A percentile compares a stretch with the other conserved stretches of the same genome.
Evolutionary conservation across 2,888 invertebrate species (phyloP).

Genomic region (Drosophila antonietae): DNA sequence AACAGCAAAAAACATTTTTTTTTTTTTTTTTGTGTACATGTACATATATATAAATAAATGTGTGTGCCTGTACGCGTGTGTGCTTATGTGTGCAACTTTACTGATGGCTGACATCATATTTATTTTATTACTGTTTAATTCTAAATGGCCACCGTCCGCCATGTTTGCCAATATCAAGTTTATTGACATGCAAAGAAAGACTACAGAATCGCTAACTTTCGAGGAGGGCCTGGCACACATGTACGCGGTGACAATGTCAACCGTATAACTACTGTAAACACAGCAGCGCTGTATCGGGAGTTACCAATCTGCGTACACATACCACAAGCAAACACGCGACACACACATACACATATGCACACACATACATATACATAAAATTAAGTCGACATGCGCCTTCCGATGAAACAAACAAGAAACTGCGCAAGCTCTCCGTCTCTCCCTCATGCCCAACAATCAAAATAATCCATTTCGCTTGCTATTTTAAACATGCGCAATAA

Average conservation of each 20-base stretch:
- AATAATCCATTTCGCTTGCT: slow-evolving; percentile 73
- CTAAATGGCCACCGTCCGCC: slow-evolving; percentile 28
- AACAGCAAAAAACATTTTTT: slow-evolving; percentile 22
- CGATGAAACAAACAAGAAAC: slow-evolving; percentile 19
- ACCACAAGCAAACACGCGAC: slow-evolving; percentile 24
- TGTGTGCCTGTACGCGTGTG: background rate
- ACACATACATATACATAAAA: slow-evolving; percentile 20
- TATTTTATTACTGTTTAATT: slow-evolving; percentile 53
- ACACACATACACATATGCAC: slow-evolving; percentile 6
- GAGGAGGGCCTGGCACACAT: slow-evolving; percentile 17
- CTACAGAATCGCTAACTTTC: slow-evolving; percentile 14
- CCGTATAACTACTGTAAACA: slow-evolving; percentile 55
- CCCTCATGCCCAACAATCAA: slow-evolving; percentile 45
- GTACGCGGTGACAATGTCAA: slow-evolving; percentile 71
- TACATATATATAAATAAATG: background rate
- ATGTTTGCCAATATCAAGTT: slow-evolving; percentile 50
- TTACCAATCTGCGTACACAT: slow-evolving; percentile 31
- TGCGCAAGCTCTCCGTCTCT: slow-evolving; percentile 3
- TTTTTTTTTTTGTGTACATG: slow-evolving; percentile 19
- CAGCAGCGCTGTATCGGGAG: slow-evolving; percentile 30
- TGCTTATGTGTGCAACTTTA: slow-evolving; percentile 19
- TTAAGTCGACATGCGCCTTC: slow-evolving; percentile 66
- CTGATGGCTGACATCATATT: slow-evolving; percentile 56
- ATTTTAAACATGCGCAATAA: slow-evolving; percentile 72
- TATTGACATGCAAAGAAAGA: slow-evolving; percentile 39